Percentiles rank a stretch among this genome's conserved stretches.
Conservation (phyloP, 1,140 invertebrate genomes). For the Neocloeon triangulifer region DNA sequence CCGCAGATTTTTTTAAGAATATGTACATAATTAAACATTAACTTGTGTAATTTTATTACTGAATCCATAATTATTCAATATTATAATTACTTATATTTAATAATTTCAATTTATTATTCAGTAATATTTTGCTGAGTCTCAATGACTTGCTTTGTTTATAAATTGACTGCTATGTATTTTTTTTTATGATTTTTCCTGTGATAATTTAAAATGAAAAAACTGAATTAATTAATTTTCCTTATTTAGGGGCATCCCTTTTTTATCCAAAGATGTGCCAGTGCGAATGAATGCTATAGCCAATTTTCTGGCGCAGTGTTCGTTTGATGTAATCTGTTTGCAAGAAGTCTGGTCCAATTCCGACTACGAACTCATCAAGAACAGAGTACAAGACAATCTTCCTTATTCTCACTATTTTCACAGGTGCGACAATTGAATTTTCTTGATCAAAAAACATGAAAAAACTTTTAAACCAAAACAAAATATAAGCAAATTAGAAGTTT, state of each 20-base stretch:
- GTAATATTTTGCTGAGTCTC: no score
- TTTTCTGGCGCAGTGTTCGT: conserved; percentile 36
- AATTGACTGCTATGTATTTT: no score
- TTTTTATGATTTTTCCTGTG: conserved; percentile 4
- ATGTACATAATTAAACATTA: no score
- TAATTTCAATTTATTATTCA: no score
- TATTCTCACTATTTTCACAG: conserved; percentile 87
- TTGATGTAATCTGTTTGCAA: conserved; percentile 80
- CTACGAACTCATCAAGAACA: conserved; percentile 42
- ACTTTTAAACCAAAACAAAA: neutral
- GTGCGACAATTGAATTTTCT: conserved; percentile 23
- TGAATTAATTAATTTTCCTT: conserved; percentile 5
- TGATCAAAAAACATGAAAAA: neutral
- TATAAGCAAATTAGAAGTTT: neutral
- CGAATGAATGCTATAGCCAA: conserved; percentile 63
- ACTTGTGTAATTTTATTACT: no score
- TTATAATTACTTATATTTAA: no score
- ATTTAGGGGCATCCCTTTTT: conserved; percentile 57
- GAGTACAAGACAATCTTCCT: conserved; percentile 35
- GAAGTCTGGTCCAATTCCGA: conserved; percentile 73
- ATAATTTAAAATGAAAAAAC: no score
- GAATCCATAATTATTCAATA: no score
- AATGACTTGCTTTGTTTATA: no score
- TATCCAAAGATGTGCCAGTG: conserved; percentile 48
- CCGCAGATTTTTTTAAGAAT: no score